These are phyloP conservation scores for Tricholauxania praeusta DNA, from an alignment of 2,888 invertebrate genomes.

Conservation along the genomic window DNA sequence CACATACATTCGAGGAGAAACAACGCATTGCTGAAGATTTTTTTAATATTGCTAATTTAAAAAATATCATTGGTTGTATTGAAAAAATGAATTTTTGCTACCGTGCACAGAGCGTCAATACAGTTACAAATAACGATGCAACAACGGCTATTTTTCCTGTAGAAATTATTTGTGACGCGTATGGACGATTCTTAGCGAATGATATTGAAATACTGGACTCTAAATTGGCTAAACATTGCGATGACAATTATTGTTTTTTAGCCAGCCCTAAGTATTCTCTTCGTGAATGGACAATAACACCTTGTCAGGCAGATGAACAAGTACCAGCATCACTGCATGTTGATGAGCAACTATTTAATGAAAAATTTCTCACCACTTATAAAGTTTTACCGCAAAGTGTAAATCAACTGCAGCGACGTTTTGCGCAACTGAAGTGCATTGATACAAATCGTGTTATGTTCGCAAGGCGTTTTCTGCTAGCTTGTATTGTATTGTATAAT, in stretches of 20 bases:
- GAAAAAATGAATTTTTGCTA: conserved; percentile 1
- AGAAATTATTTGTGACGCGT: conserved; percentile 17
- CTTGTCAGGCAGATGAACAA: background rate
- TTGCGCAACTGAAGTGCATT: conserved; percentile 11
- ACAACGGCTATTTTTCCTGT: background rate
- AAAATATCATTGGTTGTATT: conserved; percentile 24
- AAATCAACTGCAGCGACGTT: conserved; percentile 7
- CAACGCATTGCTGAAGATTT: background rate
- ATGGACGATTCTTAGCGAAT: conserved; percentile 10
- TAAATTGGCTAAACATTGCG: conserved; percentile 4
- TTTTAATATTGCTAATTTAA: conserved; percentile 3
- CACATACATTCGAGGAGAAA: background rate
- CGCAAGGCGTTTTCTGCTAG: conserved; percentile 10
- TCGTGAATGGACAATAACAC: conserved; percentile 28
- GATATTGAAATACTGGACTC: conserved; percentile 17
- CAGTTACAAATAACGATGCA: background rate
- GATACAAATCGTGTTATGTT: conserved; percentile 14
- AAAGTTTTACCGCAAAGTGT: background rate
- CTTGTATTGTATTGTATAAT: conserved; percentile 21
- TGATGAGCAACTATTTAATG: conserved; percentile 22
- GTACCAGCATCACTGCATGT: background rate
- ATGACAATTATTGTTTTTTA: conserved; percentile 17
- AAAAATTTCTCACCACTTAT: conserved; percentile 21
- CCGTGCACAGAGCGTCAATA: background rate
- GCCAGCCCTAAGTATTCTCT: conserved; percentile 17